Conservation (phyloP, 1,140 invertebrate genomes). For the Teleogryllus occipitalis region DNA sequence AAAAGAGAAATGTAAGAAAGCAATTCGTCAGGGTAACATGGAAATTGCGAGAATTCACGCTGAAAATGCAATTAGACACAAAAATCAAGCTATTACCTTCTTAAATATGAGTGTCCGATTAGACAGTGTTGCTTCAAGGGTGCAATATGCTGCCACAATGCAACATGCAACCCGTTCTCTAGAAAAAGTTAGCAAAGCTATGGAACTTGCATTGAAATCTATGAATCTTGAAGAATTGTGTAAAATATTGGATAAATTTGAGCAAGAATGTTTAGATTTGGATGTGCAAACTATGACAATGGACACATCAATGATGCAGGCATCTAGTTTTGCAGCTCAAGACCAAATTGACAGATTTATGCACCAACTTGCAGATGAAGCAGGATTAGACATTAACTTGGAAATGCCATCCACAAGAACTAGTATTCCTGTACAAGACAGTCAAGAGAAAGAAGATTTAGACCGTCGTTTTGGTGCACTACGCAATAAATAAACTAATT, state of each 20-base stretch:
- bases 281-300: not conserved
- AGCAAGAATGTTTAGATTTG: not conserved
- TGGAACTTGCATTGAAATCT: not conserved
- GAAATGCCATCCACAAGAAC: not conserved
- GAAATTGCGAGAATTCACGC: constrained; percentile 9
- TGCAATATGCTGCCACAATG: not conserved
- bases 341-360: not conserved
- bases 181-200: not conserved
- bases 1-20: constrained; percentile 4
- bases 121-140: not conserved
- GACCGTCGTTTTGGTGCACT: not conserved
- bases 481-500: not conserved
- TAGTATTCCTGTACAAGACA: not conserved
- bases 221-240: not conserved
- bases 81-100: not conserved
- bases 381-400: not conserved
- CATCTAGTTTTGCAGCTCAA: not conserved
- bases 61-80: not conserved
- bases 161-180: not conserved
- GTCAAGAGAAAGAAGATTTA: not conserved
- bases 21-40: not conserved
- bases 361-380: not conserved
- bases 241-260: not conserved
- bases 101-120: not conserved
- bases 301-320: not conserved